phyloP scores from a whole-genome alignment of 64 coral and sea anemone species.

The Pachyseris speciosa region DNA sequence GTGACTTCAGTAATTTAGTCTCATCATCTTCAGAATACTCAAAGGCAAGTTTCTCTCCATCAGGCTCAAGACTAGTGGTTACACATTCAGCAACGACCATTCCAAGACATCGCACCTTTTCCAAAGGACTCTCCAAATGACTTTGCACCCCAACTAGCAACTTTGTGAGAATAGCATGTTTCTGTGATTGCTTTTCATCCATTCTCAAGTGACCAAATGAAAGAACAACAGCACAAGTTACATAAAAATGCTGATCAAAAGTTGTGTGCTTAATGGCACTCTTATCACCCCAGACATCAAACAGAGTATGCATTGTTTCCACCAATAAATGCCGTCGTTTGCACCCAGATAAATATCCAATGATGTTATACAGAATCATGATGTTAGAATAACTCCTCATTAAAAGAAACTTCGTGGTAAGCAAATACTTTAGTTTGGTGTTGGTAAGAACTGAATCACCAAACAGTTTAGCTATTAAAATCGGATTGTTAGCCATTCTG shows the following conservation, averaged over 20 bases:
- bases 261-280: slow-evolving; percentile 89
- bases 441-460: slow-evolving; percentile 61
- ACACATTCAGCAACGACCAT: slow-evolving; percentile 90
- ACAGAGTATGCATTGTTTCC: slow-evolving; percentile 53
- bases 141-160: slow-evolving; percentile 84
- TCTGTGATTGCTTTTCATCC: slow-evolving; percentile 61
- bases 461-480: slow-evolving; percentile 75
- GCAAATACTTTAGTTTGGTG: slow-evolving; percentile 73
- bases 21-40: slow-evolving; percentile 78
- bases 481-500: slow-evolving; percentile 35
- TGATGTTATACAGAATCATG: slow-evolving; percentile 75
- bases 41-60: slow-evolving; percentile 76
- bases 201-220: slow-evolving; percentile 70
- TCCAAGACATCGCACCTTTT: slow-evolving; percentile 78
- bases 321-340: slow-evolving; percentile 63
- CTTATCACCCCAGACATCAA: slow-evolving; percentile 82
- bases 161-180: slow-evolving; percentile 72
- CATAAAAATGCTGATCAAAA: slow-evolving; percentile 91
- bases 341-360: slow-evolving; percentile 79
- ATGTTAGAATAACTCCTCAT: slow-evolving; percentile 79
- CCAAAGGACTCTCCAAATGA: slow-evolving; percentile 88
- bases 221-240: slow-evolving; percentile 77
- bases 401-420: slow-evolving; percentile 92
- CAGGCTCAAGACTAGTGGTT: slow-evolving; percentile 69
- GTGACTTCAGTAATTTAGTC: slow-evolving; percentile 64